Evolutionary conservation across 2,113 vertebrate species (phyloP).

Genomic region (Vidua chalybeata): DNA sequence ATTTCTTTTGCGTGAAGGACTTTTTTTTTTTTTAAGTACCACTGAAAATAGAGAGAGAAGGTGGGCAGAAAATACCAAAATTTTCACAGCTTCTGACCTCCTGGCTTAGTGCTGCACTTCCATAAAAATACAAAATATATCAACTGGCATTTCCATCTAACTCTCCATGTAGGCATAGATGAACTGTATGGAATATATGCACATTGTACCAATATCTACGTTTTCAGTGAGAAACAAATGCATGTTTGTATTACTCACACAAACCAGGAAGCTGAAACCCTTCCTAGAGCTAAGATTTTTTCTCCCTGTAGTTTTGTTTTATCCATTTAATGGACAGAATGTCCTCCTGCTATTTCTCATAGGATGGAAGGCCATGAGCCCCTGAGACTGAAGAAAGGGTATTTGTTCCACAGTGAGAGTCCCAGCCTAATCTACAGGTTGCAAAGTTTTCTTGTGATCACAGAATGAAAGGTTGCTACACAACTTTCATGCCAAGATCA

Average conservation of each 20-base stretch:
- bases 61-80: background rate
- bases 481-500: background rate
- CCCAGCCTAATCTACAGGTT: background rate
- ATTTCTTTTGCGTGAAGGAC: background rate
- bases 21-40: background rate
- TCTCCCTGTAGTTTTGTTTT: background rate
- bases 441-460: background rate
- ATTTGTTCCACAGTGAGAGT: background rate
- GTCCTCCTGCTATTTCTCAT: background rate
- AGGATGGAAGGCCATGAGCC: background rate
- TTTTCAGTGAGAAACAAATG: background rate
- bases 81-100: background rate
- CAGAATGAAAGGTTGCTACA: background rate
- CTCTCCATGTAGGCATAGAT: background rate
- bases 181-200: background rate
- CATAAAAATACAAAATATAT: background rate
- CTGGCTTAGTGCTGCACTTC: background rate
- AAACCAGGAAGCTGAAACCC: background rate
- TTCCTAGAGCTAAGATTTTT: background rate
- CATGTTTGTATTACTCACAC: accelerated
- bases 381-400: background rate
- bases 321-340: background rate
- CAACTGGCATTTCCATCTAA: background rate
- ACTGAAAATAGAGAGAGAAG: background rate
- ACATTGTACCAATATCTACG: background rate